These are phyloP conservation scores for Drosophila ficusphila DNA, from an alignment of 1,140 invertebrate species.

Conservation along the genomic window DNA sequence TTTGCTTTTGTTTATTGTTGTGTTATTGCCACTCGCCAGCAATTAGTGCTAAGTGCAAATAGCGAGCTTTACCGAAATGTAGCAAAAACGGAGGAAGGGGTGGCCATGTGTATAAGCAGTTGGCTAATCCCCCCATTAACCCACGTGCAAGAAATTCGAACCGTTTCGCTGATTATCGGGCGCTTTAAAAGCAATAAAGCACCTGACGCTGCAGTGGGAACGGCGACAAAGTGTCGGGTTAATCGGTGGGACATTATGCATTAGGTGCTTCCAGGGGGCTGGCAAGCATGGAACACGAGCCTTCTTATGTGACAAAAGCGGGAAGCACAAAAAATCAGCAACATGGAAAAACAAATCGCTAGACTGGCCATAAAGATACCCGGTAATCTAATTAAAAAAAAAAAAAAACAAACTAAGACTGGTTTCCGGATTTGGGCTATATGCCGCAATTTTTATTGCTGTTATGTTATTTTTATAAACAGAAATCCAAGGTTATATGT, in stretches of 20 bases:
- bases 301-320: background rate
- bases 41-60: conserved; percentile 24
- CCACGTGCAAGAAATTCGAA: conserved; percentile 7
- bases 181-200: conserved; percentile 15
- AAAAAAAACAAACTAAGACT: too few species aligned
- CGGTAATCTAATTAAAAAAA: background rate
- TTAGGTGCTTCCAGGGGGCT: background rate
- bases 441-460: too few species aligned
- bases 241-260: background rate
- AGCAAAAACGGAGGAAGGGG: background rate
- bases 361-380: conserved; percentile 16
- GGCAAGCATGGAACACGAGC: background rate
- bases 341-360: background rate
- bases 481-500: too few species aligned
- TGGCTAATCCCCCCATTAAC: conserved; percentile 1
- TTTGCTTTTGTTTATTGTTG: conserved; percentile 21
- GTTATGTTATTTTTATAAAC: too few species aligned
- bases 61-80: background rate
- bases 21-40: conserved; percentile 18
- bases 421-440: background rate
- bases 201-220: conserved; percentile 11
- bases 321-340: background rate
- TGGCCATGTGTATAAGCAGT: background rate
- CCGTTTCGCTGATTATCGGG: conserved; percentile 2
- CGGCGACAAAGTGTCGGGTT: background rate